phyloP scores from a whole-genome alignment of 2,797 vertebrate genomes.

The Girardinus metallicus region DNA sequence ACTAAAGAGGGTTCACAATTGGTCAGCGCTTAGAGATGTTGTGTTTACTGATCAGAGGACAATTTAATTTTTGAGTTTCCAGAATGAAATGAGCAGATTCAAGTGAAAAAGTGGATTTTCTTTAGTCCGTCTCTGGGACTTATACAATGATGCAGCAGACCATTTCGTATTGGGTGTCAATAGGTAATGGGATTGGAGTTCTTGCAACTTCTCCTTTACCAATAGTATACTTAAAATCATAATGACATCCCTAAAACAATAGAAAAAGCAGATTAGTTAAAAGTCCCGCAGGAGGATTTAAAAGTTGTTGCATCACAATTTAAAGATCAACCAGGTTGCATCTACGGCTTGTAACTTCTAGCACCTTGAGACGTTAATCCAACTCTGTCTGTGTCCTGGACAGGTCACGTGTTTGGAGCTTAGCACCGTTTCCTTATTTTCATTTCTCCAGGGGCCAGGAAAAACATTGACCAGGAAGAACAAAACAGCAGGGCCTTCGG shows the following conservation, averaged over 20 bases:
- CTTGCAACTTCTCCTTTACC: not conserved
- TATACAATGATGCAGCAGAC: not conserved
- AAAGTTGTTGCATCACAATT: conserved; percentile 19
- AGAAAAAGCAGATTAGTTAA: conserved; percentile 30
- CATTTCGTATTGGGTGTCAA: not conserved
- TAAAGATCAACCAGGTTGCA: conserved; percentile 36
- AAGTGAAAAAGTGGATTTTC: not conserved
- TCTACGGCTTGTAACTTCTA: conserved; percentile 8
- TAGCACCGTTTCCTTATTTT: conserved; percentile 31
- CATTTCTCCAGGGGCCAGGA: conserved; percentile 31
- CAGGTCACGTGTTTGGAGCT: conserved; percentile 55
- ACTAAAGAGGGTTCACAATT: not conserved
- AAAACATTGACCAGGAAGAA: conserved; percentile 31
- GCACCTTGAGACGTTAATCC: conserved; percentile 60
- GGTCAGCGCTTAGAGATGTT: not conserved
- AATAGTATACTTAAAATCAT: not conserved
- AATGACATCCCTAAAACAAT: not conserved
- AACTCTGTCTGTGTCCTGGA: conserved; percentile 17
- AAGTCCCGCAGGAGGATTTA: conserved; percentile 37
- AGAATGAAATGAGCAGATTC: not conserved
- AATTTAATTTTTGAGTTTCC: not conserved
- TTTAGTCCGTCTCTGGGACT: not conserved
- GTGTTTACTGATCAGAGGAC: not conserved
- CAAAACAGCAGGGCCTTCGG: conserved; percentile 4
- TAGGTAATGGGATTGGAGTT: not conserved